phyloP scores from a whole-genome alignment of 2,888 invertebrate genomes.

The Cephus runcator region DNA sequence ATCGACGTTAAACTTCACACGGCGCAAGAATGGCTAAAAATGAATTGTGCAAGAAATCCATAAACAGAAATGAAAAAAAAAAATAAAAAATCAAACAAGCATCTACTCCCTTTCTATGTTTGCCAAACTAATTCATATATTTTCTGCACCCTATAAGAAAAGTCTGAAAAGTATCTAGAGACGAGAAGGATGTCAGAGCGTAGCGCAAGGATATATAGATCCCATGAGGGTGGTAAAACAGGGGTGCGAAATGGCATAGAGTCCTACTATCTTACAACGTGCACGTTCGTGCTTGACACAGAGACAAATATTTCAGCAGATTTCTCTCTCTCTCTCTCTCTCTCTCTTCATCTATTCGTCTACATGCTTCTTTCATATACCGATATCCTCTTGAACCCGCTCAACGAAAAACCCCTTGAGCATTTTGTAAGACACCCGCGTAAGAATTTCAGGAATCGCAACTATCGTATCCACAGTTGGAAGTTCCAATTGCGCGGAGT shows the following conservation, averaged over 20 bases:
- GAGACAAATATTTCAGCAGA: not conserved
- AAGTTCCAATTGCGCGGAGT: not conserved
- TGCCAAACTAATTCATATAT: not conserved
- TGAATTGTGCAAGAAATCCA: not conserved
- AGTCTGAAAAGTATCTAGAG: not conserved
- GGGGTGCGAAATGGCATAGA: slow-evolving; percentile 42
- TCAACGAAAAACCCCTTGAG: not conserved
- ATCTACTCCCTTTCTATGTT: not conserved
- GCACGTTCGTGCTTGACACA: not conserved
- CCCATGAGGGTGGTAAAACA: slow-evolving; percentile 52
- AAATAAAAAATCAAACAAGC: slow-evolving; percentile 7
- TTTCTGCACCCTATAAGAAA: not conserved
- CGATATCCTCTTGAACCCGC: not conserved
- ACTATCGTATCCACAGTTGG: not conserved
- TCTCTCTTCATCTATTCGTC: not conserved
- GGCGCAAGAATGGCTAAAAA: not conserved
- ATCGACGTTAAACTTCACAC: not conserved
- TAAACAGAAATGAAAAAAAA: slow-evolving; percentile 13
- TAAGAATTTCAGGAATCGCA: not conserved
- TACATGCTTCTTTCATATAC: not conserved
- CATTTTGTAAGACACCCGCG: not conserved
- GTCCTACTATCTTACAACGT: slow-evolving; percentile 23
- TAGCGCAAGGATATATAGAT: slow-evolving; percentile 44
- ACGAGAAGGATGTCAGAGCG: not conserved
- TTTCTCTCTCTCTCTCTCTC: too few species aligned